Evolutionary conservation across 23 tunicate genomes (phyloP).

Genomic region (Oikopleura dioica): DNA sequence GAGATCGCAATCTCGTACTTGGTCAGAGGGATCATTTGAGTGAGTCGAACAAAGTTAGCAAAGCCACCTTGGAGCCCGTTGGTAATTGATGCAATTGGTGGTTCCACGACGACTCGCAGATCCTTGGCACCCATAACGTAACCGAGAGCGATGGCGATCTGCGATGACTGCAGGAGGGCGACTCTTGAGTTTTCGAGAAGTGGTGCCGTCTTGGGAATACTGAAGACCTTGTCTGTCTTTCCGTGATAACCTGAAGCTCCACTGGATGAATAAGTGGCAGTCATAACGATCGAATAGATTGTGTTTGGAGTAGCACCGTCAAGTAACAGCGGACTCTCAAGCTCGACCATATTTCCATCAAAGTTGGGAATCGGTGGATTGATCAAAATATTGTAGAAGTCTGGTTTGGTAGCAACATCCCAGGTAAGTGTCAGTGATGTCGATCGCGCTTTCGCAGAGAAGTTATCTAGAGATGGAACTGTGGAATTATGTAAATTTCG

Average conservation of each 20-base stretch:
- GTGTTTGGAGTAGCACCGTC: background rate
- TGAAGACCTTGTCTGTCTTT: too few species aligned
- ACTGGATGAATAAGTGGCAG: too few species aligned
- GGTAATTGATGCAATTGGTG: background rate
- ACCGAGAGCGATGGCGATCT: background rate
- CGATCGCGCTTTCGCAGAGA: too few species aligned
- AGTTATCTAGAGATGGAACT: too few species aligned
- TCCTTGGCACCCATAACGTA: background rate
- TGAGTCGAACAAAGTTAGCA: background rate
- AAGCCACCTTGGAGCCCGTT: background rate
- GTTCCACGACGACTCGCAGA: background rate
- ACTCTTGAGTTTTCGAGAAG: too few species aligned
- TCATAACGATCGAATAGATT: background rate
- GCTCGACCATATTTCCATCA: background rate
- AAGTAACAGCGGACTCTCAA: background rate
- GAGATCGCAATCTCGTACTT: background rate
- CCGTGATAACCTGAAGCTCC: too few species aligned
- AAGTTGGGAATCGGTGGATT: background rate
- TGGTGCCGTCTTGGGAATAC: too few species aligned
- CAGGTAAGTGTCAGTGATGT: background rate
- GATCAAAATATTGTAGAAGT: background rate
- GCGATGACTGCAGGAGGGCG: background rate
- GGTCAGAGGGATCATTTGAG: background rate
- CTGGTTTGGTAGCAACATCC: background rate
- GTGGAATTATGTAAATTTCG: too few species aligned